Conservation (phyloP, 2,113 vertebrate species). For the Sardina pilchardus region DNA sequence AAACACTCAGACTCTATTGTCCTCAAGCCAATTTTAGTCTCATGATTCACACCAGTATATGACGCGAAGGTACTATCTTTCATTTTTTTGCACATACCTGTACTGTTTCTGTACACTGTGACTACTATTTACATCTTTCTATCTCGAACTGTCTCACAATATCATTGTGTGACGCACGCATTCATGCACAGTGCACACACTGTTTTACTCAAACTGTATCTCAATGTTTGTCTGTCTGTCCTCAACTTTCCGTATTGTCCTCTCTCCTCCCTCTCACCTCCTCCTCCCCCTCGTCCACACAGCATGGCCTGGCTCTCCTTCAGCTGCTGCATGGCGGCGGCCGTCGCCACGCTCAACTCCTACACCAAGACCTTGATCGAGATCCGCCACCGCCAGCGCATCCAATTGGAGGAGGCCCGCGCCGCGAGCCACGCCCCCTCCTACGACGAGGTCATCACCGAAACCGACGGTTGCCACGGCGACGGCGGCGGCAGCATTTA, state of each 20-base stretch:
- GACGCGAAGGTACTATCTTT: too few relatives aligned
- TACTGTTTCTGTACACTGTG: too few relatives aligned
- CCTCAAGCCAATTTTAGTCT: not conserved
- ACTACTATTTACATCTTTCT: too few relatives aligned
- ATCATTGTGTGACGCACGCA: too few relatives aligned
- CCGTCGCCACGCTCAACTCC: conserved; percentile 80
- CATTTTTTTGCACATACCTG: too few relatives aligned
- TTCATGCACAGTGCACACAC: not conserved
- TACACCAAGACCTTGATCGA: conserved; percentile 82
- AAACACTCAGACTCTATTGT: too few relatives aligned
- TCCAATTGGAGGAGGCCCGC: conserved; percentile 69
- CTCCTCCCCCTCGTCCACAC: conserved; percentile 2
- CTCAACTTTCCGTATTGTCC: not conserved
- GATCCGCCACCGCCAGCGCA: conserved; percentile 71
- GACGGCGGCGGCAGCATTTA: conserved; percentile 57
- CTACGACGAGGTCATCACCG: conserved; percentile 70
- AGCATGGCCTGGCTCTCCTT: conserved; percentile 84
- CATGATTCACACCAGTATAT: too few relatives aligned
- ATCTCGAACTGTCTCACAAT: too few relatives aligned
- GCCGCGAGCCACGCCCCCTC: conserved; percentile 62
- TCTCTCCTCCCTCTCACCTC: not conserved
- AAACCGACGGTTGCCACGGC: conserved; percentile 11
- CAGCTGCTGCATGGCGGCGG: conserved; percentile 81
- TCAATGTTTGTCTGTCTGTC: conserved; percentile 14
- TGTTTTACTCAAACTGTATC: not conserved